Evolutionary conservation across 2,888 invertebrate genomes (phyloP).

Genomic region (Drosophila colorata): DNA sequence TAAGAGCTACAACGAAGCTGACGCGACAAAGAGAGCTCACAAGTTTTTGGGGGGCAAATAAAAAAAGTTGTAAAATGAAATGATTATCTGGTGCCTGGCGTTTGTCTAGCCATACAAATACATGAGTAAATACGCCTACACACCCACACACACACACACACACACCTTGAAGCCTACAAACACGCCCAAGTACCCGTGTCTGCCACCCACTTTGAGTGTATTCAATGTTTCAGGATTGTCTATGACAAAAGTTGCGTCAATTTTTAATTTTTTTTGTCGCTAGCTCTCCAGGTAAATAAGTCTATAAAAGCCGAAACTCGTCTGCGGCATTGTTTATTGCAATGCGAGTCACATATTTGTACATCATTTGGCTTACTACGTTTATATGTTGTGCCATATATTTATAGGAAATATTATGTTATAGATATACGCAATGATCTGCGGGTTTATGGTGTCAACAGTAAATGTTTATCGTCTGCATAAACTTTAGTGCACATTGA

Average conservation of each 20-base stretch:
- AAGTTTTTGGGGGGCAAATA: conserved; percentile 40
- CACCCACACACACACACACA: conserved; percentile 5
- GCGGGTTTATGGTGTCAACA: conserved; percentile 45
- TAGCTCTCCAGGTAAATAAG: conserved; percentile 67
- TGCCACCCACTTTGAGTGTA: conserved; percentile 4
- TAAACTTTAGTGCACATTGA: conserved; percentile 46
- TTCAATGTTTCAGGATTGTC: conserved; percentile 27
- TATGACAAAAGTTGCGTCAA: conserved; percentile 30
- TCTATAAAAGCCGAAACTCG: conserved; percentile 48
- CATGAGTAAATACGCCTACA: conserved; percentile 22
- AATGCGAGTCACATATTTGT: conserved; percentile 73
- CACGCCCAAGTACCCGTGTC: background rate
- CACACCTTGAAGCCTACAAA: background rate
- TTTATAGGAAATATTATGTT: conserved; percentile 41
- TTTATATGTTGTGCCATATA: conserved; percentile 57
- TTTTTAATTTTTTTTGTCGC: background rate
- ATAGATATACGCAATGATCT: conserved; percentile 25
- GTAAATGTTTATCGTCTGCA: conserved; percentile 51
- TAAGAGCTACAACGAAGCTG: conserved; percentile 14
- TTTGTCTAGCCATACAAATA: conserved; percentile 67
- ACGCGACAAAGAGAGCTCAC: conserved; percentile 46
- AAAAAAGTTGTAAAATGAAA: conserved; percentile 79
- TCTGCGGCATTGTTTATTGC: conserved; percentile 52
- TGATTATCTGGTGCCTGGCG: conserved; percentile 74
- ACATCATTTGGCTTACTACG: conserved; percentile 60